Evolutionary conservation across 2,888 invertebrate genomes (phyloP).

Genomic region (Diarsia mendica): DNA sequence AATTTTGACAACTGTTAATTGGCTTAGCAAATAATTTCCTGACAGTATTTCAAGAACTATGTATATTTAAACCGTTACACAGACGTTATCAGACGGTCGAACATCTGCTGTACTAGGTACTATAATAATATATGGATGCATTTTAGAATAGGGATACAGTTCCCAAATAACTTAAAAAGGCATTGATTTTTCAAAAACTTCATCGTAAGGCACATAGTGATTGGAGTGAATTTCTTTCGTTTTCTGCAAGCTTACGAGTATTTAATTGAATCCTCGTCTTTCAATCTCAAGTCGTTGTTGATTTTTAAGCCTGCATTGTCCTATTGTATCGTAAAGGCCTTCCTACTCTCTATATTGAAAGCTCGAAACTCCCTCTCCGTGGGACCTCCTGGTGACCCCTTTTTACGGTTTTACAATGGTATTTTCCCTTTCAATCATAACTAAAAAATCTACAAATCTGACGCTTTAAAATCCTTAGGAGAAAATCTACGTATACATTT

Average conservation of each 20-base stretch:
- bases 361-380: too few species aligned
- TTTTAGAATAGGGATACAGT: too few species aligned
- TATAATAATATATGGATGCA: too few species aligned
- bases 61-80: not conserved
- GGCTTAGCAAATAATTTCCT: not conserved
- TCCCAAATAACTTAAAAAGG: too few species aligned
- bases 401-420: not conserved
- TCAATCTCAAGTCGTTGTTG: not conserved
- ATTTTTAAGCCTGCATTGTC: not conserved
- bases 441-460: not conserved
- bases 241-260: not conserved
- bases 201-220: not conserved
- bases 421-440: not conserved
- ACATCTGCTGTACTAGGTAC: too few species aligned
- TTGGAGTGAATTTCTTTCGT: not conserved
- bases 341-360: not conserved
- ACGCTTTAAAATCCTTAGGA: not conserved
- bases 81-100: not conserved
- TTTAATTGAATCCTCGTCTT: too few species aligned
- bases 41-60: not conserved
- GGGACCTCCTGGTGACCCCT: too few species aligned
- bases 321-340: not conserved
- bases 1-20: not conserved
- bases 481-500: not conserved
- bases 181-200: too few species aligned